These are phyloP conservation scores for Apamea epomidion DNA, from an alignment of 2,888 invertebrate genomes.

Conservation along the genomic window DNA sequence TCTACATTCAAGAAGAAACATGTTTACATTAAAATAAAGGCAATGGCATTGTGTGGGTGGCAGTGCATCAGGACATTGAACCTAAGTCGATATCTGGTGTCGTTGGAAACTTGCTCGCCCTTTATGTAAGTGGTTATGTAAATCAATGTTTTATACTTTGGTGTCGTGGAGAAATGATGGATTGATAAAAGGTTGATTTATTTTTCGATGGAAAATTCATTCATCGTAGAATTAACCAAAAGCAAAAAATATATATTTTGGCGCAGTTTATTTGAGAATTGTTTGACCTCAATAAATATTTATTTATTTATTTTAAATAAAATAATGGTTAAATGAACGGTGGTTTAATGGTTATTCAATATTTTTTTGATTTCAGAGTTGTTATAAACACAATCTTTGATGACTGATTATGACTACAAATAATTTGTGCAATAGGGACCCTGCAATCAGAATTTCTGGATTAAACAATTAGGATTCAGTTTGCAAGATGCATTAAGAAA, in stretches of 20 bases:
- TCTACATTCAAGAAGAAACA: not conserved
- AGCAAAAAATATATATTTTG: no score
- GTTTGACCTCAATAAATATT: no score
- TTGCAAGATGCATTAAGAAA: not conserved
- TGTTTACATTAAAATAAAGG: not conserved
- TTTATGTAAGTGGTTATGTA: constrained; percentile 27
- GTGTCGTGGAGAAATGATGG: not conserved
- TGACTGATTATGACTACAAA: no score
- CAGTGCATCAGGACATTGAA: constrained; percentile 49
- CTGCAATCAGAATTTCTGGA: no score
- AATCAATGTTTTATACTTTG: constrained; percentile 7
- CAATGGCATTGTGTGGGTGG: constrained; percentile 18
- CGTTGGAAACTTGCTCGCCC: constrained; percentile 29
- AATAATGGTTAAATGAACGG: no score
- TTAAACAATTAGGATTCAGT: not conserved
- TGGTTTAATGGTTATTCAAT: no score
- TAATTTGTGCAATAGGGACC: no score
- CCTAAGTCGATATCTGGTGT: constrained; percentile 16
- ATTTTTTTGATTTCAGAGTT: no score
- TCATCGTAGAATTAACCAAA: no score
- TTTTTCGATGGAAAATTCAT: not conserved
- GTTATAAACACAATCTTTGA: no score
- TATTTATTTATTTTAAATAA: no score
- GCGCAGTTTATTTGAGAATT: no score
- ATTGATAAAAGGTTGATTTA: not conserved